These are phyloP conservation scores for Anorthoa munda DNA, from an alignment of 2,888 invertebrate genomes.

Conservation along the genomic window DNA sequence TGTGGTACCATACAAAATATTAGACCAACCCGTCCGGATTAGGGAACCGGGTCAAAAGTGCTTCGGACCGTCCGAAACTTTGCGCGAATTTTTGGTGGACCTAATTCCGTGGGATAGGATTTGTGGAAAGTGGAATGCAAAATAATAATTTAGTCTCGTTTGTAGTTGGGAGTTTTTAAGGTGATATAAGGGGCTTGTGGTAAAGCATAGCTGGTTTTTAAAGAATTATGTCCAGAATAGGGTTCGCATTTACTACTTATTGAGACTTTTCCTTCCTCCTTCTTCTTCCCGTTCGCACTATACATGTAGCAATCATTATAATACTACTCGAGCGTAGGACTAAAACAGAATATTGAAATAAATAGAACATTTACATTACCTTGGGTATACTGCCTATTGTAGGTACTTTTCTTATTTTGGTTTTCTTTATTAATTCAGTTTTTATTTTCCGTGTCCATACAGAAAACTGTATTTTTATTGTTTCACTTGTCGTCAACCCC, in stretches of 20 bases:
- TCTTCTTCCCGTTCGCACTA: no score
- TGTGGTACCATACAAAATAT: constrained; percentile 72
- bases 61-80: constrained; percentile 44
- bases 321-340: no score
- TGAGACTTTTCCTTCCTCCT: no score
- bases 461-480: background rate
- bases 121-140: constrained; percentile 46
- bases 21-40: constrained; percentile 51
- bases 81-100: constrained; percentile 53
- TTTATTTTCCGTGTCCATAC: background rate
- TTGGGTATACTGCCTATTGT: no score
- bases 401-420: no score
- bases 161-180: constrained; percentile 15
- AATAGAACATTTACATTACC: no score
- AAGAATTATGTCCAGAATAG: no score
- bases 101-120: constrained; percentile 51
- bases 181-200: constrained; percentile 4
- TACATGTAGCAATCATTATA: no score
- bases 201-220: no score
- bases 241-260: background rate
- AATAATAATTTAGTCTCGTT: constrained; percentile 50
- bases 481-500: background rate
- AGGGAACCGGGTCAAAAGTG: constrained; percentile 56
- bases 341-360: no score
- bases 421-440: no score